Evolutionary conservation across 1,140 invertebrate species (phyloP), one percentile per base, ranked within the genome.

Genomic region (Drosophila punjabiensis): DNA sequence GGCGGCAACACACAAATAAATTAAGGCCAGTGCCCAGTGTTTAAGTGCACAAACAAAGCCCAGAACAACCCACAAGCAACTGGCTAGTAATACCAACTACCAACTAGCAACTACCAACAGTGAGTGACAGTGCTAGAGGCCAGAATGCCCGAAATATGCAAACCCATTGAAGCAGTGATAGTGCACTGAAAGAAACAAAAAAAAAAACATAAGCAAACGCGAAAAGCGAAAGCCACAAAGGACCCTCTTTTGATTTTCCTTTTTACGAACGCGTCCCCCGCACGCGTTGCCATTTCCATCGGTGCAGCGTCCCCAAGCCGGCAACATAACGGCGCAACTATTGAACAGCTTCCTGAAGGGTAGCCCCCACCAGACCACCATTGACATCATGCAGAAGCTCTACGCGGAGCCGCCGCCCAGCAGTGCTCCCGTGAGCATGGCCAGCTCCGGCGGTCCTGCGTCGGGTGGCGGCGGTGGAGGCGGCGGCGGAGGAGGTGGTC

Each of bases 371-470:
- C 90, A 92, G 86, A 91, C 91, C 78, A 93, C 91, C 80, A 93
- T 93, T 81, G 92, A 93, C 65, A 93, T 92, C 73, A 93, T 93
- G 85, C 94, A 94, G 83, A 94, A 94, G 81, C 82, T 94, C 45
- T 94, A 94, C 74, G 85, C 93, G 60, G 94, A 94, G 84, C 90
- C 94, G 76, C 92, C 93, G 71, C 92, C 93, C 55, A 94, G 82
- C 73, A 84, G 87, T 58, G 85, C 70, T 55, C 82, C 87, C 52
- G 85, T 92, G 50, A 93, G 92, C 84, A 93, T 93, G 92, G 80
- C 91, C 53, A 92, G 86, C 32, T 77, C 80, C 18, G 81, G 80
- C 41, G 79, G 88, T 74, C 66, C 82, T 76, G 63, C 88, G 79
- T 39, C 82, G 30, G 48, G 73, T 11, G 77, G 68, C 48, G 76